Evolutionary conservation across 2,113 vertebrate genomes (phyloP).

Genomic region (Hylia prasina): DNA sequence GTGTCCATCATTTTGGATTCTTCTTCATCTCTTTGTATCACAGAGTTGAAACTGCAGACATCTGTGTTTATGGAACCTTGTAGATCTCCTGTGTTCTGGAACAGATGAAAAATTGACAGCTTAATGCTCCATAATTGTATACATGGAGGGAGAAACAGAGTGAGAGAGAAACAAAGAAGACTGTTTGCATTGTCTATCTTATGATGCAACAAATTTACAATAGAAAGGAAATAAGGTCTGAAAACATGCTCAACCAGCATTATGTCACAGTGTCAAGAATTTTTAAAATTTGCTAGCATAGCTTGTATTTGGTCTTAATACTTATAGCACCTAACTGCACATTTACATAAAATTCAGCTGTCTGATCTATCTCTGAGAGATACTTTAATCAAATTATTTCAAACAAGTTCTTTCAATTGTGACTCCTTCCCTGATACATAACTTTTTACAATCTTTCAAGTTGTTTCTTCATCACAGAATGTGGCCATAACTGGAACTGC

Average conservation of each 20-base stretch:
- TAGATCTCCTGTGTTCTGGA: conserved; percentile 81
- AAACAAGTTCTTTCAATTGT: neutral
- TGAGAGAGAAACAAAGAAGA: neutral
- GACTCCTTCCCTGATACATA: neutral
- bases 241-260: neutral
- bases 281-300: neutral
- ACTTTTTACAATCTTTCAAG: neutral
- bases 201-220: neutral
- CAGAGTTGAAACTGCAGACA: conserved; percentile 75
- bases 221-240: neutral
- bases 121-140: neutral
- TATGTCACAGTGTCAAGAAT: neutral
- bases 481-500: neutral
- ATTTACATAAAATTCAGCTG: neutral
- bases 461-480: neutral
- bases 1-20: conserved; percentile 95
- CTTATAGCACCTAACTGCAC: neutral
- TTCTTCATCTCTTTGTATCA: conserved; percentile 87
- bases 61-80: conserved; percentile 79
- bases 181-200: neutral
- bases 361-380: neutral
- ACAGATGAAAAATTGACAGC: neutral
- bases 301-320: neutral
- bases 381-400: neutral
- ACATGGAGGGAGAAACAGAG: neutral